Evolutionary conservation across 2,113 vertebrate genomes (phyloP), one percentile per base, ranked within the genome.

Genomic region (Oncorhynchus gorbuscha): DNA sequence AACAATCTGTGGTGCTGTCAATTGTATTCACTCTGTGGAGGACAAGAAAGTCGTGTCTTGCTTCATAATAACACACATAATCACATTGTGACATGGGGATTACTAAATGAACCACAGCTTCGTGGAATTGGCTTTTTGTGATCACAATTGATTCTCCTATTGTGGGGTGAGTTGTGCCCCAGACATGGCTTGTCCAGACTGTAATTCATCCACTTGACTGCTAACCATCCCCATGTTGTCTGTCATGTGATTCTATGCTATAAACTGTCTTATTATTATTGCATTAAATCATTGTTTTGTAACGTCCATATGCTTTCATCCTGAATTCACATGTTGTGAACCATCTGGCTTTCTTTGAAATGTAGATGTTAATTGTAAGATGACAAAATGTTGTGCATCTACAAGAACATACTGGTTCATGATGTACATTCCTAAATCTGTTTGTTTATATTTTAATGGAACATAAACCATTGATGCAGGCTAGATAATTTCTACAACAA

Each of bases 181-280:
- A 45, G 13, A 55, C 51, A 55, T 55, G 51, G n/a, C 9, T 20
- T 24, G 1, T 9, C n/a, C 8, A n/a, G 18, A n/a, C 72, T 64
- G 8, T 39, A 26, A 9, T 4, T 30, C 26, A 61, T 62, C 22
- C 22, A 28, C 39, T 48, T 24, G 22, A 45, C 20, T 26, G 11
- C 65, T 67, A 69, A 39, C 74, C 48, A 16, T 66, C 39, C 65
- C 48, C 45, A 49, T 71, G 49, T n/a, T 76, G 74, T 55, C 45
- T 32, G 22, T 76, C 74, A 76, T 68, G 74, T 76, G 65, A 76
- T 67, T 35, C 65, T 55, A 22, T 55, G 51, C 5, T 51, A 18
- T 68, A 30, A 30, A 35, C 16, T 66, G 65, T 59, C 28, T 69
- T 28, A 55, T 58, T 35, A 24, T 24, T 24, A 24, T 24, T 24